phyloP scores from a whole-genome alignment of 2,113 vertebrate genomes.

The Synchiropus splendidus region DNA sequence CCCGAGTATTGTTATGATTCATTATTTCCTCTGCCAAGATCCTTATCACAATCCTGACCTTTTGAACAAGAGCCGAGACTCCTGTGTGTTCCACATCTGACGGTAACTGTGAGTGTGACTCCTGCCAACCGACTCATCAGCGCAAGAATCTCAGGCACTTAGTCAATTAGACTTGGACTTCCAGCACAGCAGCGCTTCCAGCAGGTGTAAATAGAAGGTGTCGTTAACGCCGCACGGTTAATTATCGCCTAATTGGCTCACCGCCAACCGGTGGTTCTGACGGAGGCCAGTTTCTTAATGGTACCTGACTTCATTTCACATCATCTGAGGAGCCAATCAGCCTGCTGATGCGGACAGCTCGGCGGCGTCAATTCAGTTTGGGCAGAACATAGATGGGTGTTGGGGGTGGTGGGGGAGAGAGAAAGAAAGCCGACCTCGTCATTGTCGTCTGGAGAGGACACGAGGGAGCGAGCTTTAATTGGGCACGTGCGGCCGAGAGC shows the following conservation, averaged over 20 bases:
- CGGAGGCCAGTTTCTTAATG: no score
- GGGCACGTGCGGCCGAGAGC: conserved; percentile 56
- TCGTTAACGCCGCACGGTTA: conserved; percentile 80
- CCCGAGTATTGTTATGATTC: conserved; percentile 27
- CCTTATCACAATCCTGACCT: no score
- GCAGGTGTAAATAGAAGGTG: conserved; percentile 71
- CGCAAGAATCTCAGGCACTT: conserved; percentile 73
- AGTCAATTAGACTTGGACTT: conserved; percentile 76
- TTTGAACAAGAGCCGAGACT: no score
- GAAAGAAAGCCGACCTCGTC: conserved; percentile 39
- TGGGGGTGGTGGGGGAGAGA: no score
- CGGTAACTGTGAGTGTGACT: conserved; percentile 66
- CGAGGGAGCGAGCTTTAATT: conserved; percentile 57
- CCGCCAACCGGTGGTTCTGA: conserved; percentile 33
- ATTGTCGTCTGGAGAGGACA: conserved; percentile 35
- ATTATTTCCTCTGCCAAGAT: conserved; percentile 23
- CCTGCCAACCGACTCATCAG: conserved; percentile 84
- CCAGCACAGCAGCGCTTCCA: conserved; percentile 62
- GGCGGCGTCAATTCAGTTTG: conserved; percentile 66
- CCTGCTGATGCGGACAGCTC: conserved; percentile 64
- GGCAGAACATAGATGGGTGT: conserved; percentile 55
- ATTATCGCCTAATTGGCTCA: conserved; percentile 83
- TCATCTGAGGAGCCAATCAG: conserved; percentile 71
- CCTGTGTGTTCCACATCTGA: conserved; percentile 16
- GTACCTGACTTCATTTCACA: conserved; percentile 51